Percentiles rank a stretch among this genome's conserved stretches.
These are phyloP conservation scores for Iguana delicatissima DNA, from an alignment of 2,797 vertebrate species.

Conservation along the genomic window DNA sequence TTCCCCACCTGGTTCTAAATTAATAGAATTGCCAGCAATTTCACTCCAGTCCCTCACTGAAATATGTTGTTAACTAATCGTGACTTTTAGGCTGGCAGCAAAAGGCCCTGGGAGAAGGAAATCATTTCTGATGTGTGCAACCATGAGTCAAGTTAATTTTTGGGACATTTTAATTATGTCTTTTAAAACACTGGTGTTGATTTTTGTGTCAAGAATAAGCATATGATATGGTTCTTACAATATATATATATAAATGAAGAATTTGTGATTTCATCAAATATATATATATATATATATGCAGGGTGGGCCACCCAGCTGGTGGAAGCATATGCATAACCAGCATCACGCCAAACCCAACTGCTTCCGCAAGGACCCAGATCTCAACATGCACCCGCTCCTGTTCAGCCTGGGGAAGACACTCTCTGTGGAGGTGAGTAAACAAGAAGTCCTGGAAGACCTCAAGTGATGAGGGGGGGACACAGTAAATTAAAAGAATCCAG, in stretches of 20 bases:
- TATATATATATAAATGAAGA: background rate
- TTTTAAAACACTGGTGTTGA: no score
- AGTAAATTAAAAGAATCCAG: background rate
- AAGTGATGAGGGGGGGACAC: background rate
- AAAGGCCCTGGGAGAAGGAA: background rate
- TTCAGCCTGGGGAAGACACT: conserved; percentile 80
- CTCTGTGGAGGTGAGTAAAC: conserved; percentile 75
- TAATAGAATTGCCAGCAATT: no score
- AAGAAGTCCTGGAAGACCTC: background rate
- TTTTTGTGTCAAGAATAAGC: background rate
- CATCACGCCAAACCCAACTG: conserved; percentile 83
- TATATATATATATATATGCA: conserved; percentile 36
- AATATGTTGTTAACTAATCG: no score
- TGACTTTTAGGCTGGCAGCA: background rate
- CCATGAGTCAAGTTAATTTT: background rate
- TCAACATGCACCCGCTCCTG: conserved; percentile 80
- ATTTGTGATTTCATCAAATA: background rate
- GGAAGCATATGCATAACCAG: conserved; percentile 81
- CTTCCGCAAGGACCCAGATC: conserved; percentile 80
- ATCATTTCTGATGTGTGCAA: background rate
- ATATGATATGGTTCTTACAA: no score
- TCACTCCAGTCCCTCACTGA: no score
- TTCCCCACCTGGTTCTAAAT: no score
- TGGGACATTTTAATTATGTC: background rate
- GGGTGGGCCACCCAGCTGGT: conserved; percentile 79